Base-by-base conservation (phyloP, 1,140 invertebrate genomes). In the Anagrus nilaparvatae region DNA sequence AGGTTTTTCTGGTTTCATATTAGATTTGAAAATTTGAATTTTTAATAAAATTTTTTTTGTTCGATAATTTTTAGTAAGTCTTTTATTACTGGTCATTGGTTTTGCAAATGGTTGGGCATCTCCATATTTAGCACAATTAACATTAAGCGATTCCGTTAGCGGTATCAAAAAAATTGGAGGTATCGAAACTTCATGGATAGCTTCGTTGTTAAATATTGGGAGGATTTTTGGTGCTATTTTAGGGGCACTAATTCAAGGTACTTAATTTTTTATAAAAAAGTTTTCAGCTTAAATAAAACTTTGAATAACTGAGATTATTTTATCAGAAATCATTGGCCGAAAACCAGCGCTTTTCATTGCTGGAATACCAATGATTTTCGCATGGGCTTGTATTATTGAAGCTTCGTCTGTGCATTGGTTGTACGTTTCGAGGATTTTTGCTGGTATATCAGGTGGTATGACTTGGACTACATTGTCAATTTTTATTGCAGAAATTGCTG, bases 401-500 rank as follows among this genome's bases (percentile, higher is more conserved):
- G 51, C 62, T n/a, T 60, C 46, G 6, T 55, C 51, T 18, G 57
- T 63, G 20, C 44, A 28, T 4, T 65, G 56, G 63, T 50, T 61
- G n/a, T 71, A 71, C 42, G 38, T 63, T 5, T 74, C 72, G 1
- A 67, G 78, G 45, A 51, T 76, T 23, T 51, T 74, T 4, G 63
- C 63, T 30, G 77, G 77, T 19, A 50, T 76, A 34, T 67, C 61
- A 20, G 60, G 63, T 27, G 77, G 76, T 12, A 62, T 76, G 31
- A 55, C 71, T 9, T 72, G 69, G 52, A 63, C 72, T 1, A 58
- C 65, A 6, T 41, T 68, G 3, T 68, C 75, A 3, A 56, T 77
- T 9, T 70, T 58, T 34, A 35, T 71, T 4, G 67, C 72, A 35
- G 77, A 80, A 61, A 73, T 74, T 6, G 69, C 76, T 0, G 67